These are phyloP conservation scores for Brachionus rotundiformis DNA, from an alignment of 1,140 invertebrate genomes.

Conservation along the genomic window DNA sequence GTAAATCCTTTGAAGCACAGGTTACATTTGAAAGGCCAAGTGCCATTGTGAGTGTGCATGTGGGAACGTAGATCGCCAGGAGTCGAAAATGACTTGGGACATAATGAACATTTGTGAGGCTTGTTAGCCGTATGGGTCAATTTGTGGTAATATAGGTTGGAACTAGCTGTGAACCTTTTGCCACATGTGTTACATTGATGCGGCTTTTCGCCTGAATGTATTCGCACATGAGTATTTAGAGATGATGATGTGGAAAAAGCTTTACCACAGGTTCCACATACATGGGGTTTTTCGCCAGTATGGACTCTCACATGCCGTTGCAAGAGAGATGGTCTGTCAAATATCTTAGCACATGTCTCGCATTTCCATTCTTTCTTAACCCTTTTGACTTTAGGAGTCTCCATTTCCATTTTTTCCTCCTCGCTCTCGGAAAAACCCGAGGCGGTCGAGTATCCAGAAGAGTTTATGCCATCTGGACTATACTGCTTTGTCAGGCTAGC, in stretches of 20 bases:
- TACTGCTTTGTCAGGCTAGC: neutral
- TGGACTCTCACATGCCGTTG: slow-evolving; percentile 62
- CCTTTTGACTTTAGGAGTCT: slow-evolving; percentile 4
- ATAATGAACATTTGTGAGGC: slow-evolving; percentile 45
- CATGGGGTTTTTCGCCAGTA: slow-evolving; percentile 85
- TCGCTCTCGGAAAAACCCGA: neutral
- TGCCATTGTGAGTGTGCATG: slow-evolving; percentile 43
- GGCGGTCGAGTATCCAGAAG: slow-evolving; percentile 8
- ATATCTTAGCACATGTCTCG: slow-evolving; percentile 78
- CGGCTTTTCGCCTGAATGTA: slow-evolving; percentile 89
- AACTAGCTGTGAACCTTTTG: slow-evolving; percentile 91
- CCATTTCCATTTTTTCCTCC: neutral
- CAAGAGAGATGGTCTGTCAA: slow-evolving; percentile 75
- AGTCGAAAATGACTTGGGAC: slow-evolving; percentile 51
- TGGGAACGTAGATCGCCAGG: slow-evolving; percentile 49
- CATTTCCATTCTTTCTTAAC: slow-evolving; percentile 66
- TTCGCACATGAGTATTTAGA: slow-evolving; percentile 88
- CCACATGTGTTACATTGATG: slow-evolving; percentile 90
- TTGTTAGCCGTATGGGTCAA: slow-evolving; percentile 77
- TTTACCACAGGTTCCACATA: slow-evolving; percentile 87
- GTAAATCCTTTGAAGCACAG: slow-evolving; percentile 82
- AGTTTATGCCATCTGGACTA: neutral
- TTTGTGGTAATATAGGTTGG: slow-evolving; percentile 93
- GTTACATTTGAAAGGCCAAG: slow-evolving; percentile 50
- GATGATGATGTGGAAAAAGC: slow-evolving; percentile 93